These are phyloP conservation scores for Bombus sibiricus DNA, from an alignment of 1,140 invertebrate genomes.

Conservation along the genomic window DNA sequence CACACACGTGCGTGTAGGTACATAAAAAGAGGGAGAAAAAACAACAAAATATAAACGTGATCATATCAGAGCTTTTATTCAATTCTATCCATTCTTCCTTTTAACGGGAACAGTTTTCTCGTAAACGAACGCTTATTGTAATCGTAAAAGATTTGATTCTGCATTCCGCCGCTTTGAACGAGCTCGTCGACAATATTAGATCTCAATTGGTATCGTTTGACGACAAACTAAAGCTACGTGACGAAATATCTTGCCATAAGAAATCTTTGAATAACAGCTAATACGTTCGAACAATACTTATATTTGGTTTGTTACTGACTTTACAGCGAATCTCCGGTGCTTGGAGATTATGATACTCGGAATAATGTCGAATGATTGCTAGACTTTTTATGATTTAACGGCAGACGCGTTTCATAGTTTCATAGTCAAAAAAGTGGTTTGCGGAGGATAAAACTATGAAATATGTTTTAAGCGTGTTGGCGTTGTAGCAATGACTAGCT, in stretches of 20 bases:
- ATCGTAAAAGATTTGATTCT: not conserved
- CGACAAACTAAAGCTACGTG: not conserved
- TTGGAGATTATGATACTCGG: not conserved
- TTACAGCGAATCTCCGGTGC: not conserved
- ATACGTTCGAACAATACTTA: not conserved
- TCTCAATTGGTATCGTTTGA: not conserved
- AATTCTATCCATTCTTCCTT: not conserved
- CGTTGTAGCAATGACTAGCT: too few relatives aligned
- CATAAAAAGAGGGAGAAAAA: not conserved
- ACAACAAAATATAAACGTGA: not conserved
- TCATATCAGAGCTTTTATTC: not conserved
- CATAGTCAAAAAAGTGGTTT: too few relatives aligned
- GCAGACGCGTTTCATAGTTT: constrained; percentile 54
- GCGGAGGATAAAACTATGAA: too few relatives aligned
- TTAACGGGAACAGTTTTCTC: not conserved
- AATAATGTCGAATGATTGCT: constrained; percentile 12
- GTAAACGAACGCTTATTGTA: not conserved
- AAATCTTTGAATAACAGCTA: not conserved
- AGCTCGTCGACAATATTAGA: not conserved
- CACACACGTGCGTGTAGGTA: not conserved
- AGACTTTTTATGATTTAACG: constrained; percentile 32
- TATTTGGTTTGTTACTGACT: not conserved
- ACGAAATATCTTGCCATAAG: not conserved
- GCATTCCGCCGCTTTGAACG: not conserved
- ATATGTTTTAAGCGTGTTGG: too few relatives aligned